These are phyloP conservation scores for Tricholauxania praeusta DNA, from an alignment of 2,888 invertebrate species.

Conservation along the genomic window DNA sequence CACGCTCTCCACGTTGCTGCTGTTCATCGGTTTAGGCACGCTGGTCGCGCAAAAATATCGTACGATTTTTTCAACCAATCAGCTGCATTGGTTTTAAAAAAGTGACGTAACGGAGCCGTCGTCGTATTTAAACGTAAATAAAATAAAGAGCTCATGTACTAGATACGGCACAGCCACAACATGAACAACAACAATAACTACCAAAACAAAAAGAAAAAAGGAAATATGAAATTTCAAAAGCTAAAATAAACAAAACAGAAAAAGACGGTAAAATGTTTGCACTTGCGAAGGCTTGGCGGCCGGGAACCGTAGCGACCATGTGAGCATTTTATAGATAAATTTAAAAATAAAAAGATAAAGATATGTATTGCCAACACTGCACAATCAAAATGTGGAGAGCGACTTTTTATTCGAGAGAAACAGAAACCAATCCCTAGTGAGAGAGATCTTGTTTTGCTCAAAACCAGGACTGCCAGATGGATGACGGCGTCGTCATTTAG, in stretches of 20 bases:
- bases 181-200: constrained; percentile 9
- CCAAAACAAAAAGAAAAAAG: background rate
- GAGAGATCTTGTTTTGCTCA: too few species aligned
- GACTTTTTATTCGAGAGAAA: too few species aligned
- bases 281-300: too few species aligned
- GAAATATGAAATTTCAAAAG: constrained; percentile 1
- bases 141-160: constrained; percentile 36
- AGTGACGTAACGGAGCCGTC: constrained; percentile 60
- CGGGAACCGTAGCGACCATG: too few species aligned
- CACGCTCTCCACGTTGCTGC: constrained; percentile 10
- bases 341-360: too few species aligned
- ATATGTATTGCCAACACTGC: too few species aligned
- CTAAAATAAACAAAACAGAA: constrained; percentile 19
- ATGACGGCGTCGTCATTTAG: too few species aligned
- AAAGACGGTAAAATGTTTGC: constrained; percentile 3
- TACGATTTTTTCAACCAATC: constrained; percentile 67
- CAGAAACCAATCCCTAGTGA: too few species aligned
- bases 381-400: too few species aligned
- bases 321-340: too few species aligned
- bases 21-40: background rate
- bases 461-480: too few species aligned
- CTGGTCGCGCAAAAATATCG: constrained; percentile 60
- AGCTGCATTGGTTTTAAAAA: constrained; percentile 44
- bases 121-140: too few species aligned
- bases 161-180: constrained; percentile 29